These are phyloP conservation scores for Latrodectus hesperus DNA, from an alignment of 2,888 invertebrate genomes.

Conservation along the genomic window DNA sequence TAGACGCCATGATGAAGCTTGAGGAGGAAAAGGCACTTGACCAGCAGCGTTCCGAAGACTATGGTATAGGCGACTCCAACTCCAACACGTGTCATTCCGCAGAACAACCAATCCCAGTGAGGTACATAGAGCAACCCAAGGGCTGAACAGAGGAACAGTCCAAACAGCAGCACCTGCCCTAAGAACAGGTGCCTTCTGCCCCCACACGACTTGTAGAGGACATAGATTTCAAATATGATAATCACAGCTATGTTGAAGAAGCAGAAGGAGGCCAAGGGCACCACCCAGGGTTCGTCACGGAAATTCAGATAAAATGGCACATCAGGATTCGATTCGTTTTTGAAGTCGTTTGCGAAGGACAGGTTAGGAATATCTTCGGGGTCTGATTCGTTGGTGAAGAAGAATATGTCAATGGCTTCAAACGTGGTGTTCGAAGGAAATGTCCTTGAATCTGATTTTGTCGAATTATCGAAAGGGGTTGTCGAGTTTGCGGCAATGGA, in stretches of 20 bases:
- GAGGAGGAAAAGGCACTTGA: constrained; percentile 93
- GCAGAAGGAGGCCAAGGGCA: constrained; percentile 89
- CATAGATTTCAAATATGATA: constrained; percentile 88
- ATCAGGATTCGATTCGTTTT: constrained; percentile 20
- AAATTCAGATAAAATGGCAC: constrained; percentile 55
- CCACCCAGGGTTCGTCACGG: constrained; percentile 86
- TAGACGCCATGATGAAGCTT: constrained; percentile 93
- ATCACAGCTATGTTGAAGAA: constrained; percentile 89
- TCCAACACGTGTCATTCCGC: constrained; percentile 87
- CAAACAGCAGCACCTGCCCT: constrained; percentile 86
- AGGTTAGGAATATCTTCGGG: not conserved
- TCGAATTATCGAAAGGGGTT: no score
- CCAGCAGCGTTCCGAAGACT: constrained; percentile 91
- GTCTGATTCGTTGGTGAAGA: not conserved
- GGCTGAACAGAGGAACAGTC: constrained; percentile 87
- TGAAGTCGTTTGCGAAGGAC: not conserved
- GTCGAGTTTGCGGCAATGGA: no score
- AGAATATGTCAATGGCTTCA: not conserved
- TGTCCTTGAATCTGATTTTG: not conserved
- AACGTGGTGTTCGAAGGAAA: not conserved
- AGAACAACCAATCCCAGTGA: constrained; percentile 85
- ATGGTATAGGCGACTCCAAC: constrained; percentile 85
- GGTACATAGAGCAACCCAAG: constrained; percentile 86
- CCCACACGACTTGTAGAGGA: constrained; percentile 84
- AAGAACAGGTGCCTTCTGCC: constrained; percentile 89